Conservation (phyloP, 2,888 invertebrate species). For the Melanophora roralis region DNA sequence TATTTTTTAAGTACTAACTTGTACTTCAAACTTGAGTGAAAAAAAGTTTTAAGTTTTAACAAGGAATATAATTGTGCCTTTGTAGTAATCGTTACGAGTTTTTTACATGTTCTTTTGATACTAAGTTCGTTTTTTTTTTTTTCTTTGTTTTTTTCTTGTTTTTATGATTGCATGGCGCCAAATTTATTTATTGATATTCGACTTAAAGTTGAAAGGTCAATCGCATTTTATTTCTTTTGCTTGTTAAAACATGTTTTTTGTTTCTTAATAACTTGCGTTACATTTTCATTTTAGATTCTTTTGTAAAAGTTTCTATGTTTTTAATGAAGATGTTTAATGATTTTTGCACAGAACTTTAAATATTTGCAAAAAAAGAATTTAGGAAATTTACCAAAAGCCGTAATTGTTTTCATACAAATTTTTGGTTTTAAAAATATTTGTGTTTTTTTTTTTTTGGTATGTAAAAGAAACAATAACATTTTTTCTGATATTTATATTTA, state of each 20-base stretch:
- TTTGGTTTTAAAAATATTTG: no score
- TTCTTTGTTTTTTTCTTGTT: constrained; percentile 26
- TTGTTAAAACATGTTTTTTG: background rate
- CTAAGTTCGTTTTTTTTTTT: background rate
- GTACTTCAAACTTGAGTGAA: background rate
- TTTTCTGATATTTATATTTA: no score
- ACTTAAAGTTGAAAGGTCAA: constrained; percentile 64
- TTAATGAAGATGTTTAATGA: no score
- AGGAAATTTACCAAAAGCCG: no score
- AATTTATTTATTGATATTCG: constrained; percentile 62
- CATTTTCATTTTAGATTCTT: constrained; percentile 7
- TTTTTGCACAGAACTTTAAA: background rate
- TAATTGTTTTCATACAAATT: no score
- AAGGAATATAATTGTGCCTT: constrained; percentile 6
- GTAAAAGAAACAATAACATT: no score
- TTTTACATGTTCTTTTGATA: constrained; percentile 20
- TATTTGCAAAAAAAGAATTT: background rate
- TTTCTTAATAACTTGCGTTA: background rate
- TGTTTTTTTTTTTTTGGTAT: no score
- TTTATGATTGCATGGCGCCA: constrained; percentile 60
- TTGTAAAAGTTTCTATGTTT: no score
- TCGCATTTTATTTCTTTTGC: constrained; percentile 50
- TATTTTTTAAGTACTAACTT: constrained; percentile 16
- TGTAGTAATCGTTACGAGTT: constrained; percentile 6
- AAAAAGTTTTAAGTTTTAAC: no score